Percentiles rank a stretch among this genome's conserved stretches.
These are phyloP conservation scores for Notolepis coatsorum DNA, from an alignment of 2,797 vertebrate genomes.

Conservation along the genomic window DNA sequence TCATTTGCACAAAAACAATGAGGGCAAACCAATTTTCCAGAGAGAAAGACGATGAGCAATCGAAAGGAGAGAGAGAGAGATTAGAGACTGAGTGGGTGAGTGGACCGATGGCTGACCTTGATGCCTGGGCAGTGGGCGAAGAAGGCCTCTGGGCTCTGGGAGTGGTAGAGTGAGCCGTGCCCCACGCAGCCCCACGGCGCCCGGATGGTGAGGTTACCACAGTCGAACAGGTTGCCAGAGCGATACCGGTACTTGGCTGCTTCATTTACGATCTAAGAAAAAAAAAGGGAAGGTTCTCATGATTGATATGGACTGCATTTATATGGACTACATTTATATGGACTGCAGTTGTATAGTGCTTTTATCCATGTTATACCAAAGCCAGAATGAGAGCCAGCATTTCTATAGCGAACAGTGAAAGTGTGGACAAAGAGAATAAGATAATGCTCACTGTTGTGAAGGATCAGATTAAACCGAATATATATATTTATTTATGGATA, in stretches of 20 bases:
- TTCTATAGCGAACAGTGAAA: neutral
- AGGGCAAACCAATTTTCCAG: too few relatives aligned
- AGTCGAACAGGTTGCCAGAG: slow-evolving; percentile 95
- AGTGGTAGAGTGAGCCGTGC: slow-evolving; percentile 97
- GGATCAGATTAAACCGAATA: too few relatives aligned
- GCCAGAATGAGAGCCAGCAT: too few relatives aligned
- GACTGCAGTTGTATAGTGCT: too few relatives aligned
- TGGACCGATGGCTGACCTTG: slow-evolving; percentile 82
- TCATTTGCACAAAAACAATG: too few relatives aligned
- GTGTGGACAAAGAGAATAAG: neutral
- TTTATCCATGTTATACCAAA: too few relatives aligned
- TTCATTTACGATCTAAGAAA: slow-evolving; percentile 94
- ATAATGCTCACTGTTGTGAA: too few relatives aligned
- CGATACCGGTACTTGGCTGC: slow-evolving; percentile 98
- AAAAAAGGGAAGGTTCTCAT: slow-evolving; percentile 24
- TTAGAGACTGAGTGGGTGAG: neutral
- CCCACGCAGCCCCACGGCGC: slow-evolving; percentile 98
- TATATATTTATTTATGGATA: too few relatives aligned
- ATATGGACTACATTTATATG: too few relatives aligned
- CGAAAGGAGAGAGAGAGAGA: neutral
- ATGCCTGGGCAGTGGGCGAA: slow-evolving; percentile 95
- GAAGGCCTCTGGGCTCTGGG: slow-evolving; percentile 97
- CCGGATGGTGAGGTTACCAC: slow-evolving; percentile 94
- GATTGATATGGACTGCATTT: too few relatives aligned
- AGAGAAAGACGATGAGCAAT: too few relatives aligned